These are phyloP conservation scores for Dendrolimus kikuchii DNA, from an alignment of 1,140 invertebrate genomes.

Conservation along the genomic window DNA sequence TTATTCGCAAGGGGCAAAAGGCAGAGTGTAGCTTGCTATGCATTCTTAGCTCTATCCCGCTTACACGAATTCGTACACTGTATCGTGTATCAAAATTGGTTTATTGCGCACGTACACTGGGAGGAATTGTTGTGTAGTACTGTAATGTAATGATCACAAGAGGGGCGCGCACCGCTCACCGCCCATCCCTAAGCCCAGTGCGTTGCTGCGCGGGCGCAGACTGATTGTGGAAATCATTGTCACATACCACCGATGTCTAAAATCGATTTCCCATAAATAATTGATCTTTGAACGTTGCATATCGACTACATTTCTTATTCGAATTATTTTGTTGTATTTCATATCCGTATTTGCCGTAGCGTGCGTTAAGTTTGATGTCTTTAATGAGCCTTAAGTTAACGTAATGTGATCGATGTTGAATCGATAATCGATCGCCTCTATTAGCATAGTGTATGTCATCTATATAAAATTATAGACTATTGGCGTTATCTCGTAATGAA, in stretches of 20 bases:
- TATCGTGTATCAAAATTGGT: no score
- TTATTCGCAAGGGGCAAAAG: no score
- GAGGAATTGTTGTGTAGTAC: no score
- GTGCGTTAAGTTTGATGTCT: constrained; percentile 54
- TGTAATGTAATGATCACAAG: no score
- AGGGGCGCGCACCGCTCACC: no score
- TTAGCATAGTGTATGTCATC: constrained; percentile 54
- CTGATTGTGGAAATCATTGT: constrained; percentile 40
- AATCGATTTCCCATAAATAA: constrained; percentile 36
- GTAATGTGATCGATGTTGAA: constrained; percentile 52
- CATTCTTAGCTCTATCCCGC: no score
- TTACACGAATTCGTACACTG: no score
- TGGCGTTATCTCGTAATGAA: constrained; percentile 60
- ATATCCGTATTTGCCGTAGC: constrained; percentile 57
- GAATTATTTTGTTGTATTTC: constrained; percentile 63
- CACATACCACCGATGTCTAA: constrained; percentile 66
- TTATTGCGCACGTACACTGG: no score
- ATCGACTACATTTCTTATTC: constrained; percentile 69
- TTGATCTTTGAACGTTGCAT: constrained; percentile 68
- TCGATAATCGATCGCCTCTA: constrained; percentile 47
- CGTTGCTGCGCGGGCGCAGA: constrained; percentile 32
- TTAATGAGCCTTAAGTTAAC: constrained; percentile 49
- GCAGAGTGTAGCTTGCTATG: no score
- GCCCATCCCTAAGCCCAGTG: no score
- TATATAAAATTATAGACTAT: constrained; percentile 57